Percentiles rank a stretch among this genome's conserved stretches.
These are phyloP conservation scores for Megatriorchis doriae DNA, from an alignment of 2,113 vertebrate species.

Conservation along the genomic window DNA sequence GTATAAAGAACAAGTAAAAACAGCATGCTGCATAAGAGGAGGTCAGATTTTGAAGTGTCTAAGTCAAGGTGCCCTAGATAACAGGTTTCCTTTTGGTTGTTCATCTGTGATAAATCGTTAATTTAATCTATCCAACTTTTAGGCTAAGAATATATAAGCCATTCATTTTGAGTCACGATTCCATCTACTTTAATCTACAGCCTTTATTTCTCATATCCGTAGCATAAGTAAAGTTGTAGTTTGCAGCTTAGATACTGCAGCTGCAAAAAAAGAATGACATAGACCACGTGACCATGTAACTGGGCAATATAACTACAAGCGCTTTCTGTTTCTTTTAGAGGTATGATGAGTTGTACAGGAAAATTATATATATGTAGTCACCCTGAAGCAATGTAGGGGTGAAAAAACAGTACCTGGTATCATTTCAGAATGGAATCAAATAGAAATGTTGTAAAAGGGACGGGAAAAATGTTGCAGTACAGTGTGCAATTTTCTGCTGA, in stretches of 20 bases:
- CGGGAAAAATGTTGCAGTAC: not conserved
- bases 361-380: not conserved
- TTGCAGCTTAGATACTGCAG: not conserved
- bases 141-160: constrained; percentile 16
- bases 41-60: not conserved
- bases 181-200: not conserved
- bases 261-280: not conserved
- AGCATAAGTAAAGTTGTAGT: not conserved
- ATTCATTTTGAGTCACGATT: not conserved
- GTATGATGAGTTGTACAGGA: not conserved
- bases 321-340: not conserved
- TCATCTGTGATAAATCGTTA: not conserved
- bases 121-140: not conserved
- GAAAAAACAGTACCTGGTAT: not conserved
- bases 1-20: not conserved
- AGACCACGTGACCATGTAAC: not conserved
- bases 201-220: not conserved
- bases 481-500: not conserved
- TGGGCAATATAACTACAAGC: not conserved
- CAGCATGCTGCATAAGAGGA: not conserved
- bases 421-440: not conserved
- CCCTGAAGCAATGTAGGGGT: not conserved
- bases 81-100: not conserved
- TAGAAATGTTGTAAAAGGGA: not conserved
- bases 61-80: constrained; percentile 26